Evolutionary conservation across 2,113 vertebrate genomes (phyloP).

Genomic region (Myotis yumanensis): DNA sequence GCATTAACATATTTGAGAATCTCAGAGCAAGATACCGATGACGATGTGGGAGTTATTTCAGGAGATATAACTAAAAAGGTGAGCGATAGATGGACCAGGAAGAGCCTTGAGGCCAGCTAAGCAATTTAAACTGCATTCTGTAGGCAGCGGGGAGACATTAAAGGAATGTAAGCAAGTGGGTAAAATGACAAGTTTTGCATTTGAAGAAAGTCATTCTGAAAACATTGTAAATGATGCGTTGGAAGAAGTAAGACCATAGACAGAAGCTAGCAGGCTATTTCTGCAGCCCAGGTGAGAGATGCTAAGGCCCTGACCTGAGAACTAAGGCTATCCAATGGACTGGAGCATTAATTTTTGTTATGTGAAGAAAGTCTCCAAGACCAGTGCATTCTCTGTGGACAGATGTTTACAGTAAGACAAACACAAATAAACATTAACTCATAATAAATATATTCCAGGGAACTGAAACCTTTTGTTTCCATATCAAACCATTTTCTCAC

Average conservation of each 20-base stretch:
- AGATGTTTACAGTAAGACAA: not conserved
- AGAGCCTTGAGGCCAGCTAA: not conserved
- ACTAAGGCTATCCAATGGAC: not conserved
- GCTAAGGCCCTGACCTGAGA: not conserved
- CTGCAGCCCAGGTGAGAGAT: not conserved
- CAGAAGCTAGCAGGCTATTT: not conserved
- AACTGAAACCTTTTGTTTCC: not conserved
- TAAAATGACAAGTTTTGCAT: constrained; percentile 55
- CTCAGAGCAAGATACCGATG: not conserved
- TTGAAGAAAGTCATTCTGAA: constrained; percentile 56
- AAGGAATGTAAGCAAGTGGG: constrained; percentile 33
- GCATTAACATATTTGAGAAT: not conserved
- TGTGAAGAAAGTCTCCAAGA: not conserved
- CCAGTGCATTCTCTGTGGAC: not conserved
- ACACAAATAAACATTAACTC: not conserved
- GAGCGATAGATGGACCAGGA: not conserved
- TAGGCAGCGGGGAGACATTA: not conserved
- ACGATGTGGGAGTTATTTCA: not conserved
- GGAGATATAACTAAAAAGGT: not conserved
- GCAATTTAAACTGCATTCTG: constrained; percentile 42
- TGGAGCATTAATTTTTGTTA: not conserved
- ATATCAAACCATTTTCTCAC: not conserved
- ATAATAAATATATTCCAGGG: not conserved
- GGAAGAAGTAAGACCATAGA: not conserved
- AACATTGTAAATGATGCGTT: not conserved